phyloP scores from a whole-genome alignment of 2,797 vertebrate species.

The Dromococcyx pavoninus region DNA sequence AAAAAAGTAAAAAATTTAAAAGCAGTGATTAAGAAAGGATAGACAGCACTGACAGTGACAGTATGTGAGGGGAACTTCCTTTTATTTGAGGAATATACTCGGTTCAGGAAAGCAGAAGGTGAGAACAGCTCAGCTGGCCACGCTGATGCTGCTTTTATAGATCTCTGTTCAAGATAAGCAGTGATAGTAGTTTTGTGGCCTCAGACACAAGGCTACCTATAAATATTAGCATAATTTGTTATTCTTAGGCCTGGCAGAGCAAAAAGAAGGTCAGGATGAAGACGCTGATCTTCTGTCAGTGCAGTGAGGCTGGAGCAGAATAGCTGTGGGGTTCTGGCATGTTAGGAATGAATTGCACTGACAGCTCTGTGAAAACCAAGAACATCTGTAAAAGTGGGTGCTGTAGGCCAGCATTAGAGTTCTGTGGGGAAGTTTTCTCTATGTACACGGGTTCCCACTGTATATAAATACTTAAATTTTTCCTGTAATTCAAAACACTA shows the following conservation, averaged over 20 bases:
- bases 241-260: neutral
- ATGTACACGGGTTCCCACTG: neutral
- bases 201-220: neutral
- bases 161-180: neutral
- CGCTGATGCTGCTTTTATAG: neutral
- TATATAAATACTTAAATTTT: neutral
- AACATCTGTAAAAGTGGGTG: fast-evolving
- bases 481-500: neutral
- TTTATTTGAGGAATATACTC: neutral
- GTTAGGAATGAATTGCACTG: neutral
- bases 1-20: neutral
- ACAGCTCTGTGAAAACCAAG: neutral
- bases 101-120: neutral
- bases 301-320: neutral
- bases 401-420: neutral
- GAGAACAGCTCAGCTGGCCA: neutral
- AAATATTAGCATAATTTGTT: neutral
- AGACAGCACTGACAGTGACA: neutral
- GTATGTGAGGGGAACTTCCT: neutral
- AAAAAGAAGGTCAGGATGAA: neutral
- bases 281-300: neutral
- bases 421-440: neutral
- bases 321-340: fast-evolving
- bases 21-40: neutral
- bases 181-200: neutral